phyloP scores from a whole-genome alignment of 2,888 invertebrate species.

The Mimachlamys varia region DNA sequence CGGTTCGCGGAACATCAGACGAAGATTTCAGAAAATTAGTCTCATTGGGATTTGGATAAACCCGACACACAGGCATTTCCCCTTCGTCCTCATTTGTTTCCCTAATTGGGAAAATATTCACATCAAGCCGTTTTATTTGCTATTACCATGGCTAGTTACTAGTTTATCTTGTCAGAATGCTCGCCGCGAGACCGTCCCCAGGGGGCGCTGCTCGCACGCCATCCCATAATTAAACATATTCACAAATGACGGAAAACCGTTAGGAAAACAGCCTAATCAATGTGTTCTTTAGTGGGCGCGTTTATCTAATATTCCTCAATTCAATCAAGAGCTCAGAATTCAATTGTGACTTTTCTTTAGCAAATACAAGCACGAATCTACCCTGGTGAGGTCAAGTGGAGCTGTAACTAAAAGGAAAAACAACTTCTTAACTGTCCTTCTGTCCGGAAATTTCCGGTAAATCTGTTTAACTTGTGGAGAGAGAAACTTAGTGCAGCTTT shows the following conservation, averaged over 20 bases:
- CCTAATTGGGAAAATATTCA: constrained; percentile 53
- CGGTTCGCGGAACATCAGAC: constrained; percentile 56
- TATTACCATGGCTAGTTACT: constrained; percentile 47
- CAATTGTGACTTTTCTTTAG: constrained; percentile 1
- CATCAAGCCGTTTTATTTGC: constrained; percentile 53
- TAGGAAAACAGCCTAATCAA: constrained; percentile 38
- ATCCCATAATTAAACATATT: constrained; percentile 44
- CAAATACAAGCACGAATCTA: constrained; percentile 27
- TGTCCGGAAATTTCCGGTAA: background rate
- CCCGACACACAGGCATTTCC: constrained; percentile 45
- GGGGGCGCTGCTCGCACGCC: constrained; percentile 45
- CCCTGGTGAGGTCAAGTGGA: background rate
- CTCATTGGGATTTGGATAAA: constrained; percentile 58
- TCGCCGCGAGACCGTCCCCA: constrained; percentile 49
- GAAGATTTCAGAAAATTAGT: constrained; percentile 64
- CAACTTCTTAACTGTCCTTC: background rate
- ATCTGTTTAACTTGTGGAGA: background rate
- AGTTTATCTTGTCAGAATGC: constrained; percentile 49
- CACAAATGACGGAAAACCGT: constrained; percentile 43
- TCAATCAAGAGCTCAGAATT: background rate
- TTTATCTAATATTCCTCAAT: constrained; percentile 34
- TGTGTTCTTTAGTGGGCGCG: constrained; percentile 9
- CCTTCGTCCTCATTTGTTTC: constrained; percentile 49
- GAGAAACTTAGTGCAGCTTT: background rate
- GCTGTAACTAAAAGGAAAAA: background rate